Percentiles rank a stretch among this genome's conserved stretches.
Conservation (phyloP, 1,140 invertebrate species). For the Heliconius congener region DNA sequence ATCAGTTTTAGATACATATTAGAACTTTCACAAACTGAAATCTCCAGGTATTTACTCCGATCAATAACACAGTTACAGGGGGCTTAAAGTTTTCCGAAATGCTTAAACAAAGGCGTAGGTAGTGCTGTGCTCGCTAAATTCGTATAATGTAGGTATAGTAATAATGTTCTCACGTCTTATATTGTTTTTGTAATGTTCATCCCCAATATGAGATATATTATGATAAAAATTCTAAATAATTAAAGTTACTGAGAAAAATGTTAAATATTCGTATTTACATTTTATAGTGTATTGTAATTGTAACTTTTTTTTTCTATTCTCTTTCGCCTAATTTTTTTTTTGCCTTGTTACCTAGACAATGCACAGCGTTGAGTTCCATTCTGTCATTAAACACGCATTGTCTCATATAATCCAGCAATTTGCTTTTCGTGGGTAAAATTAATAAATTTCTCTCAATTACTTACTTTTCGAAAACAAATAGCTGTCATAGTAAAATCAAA, state of each 20-base stretch:
- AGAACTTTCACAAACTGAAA: slow-evolving; percentile 6
- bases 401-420: neutral
- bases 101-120: neutral
- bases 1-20: neutral
- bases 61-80: slow-evolving; percentile 2
- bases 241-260: too few relatives aligned
- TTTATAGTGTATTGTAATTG: too few relatives aligned
- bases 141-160: too few relatives aligned
- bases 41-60: slow-evolving; percentile 8
- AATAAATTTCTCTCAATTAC: neutral
- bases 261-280: too few relatives aligned
- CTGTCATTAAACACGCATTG: too few relatives aligned
- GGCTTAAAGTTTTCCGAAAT: slow-evolving; percentile 12
- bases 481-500: neutral
- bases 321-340: too few relatives aligned
- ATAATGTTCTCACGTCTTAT: neutral
- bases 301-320: too few relatives aligned
- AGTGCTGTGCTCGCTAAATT: neutral
- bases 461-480: neutral
- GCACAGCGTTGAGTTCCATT: too few relatives aligned
- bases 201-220: too few relatives aligned
- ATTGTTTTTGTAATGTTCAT: too few relatives aligned
- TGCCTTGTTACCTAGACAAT: too few relatives aligned
- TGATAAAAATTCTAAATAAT: too few relatives aligned
- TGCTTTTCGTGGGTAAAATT: neutral